phyloP scores from a whole-genome alignment of 2,113 vertebrate species.

The Mastomys coucha region DNA sequence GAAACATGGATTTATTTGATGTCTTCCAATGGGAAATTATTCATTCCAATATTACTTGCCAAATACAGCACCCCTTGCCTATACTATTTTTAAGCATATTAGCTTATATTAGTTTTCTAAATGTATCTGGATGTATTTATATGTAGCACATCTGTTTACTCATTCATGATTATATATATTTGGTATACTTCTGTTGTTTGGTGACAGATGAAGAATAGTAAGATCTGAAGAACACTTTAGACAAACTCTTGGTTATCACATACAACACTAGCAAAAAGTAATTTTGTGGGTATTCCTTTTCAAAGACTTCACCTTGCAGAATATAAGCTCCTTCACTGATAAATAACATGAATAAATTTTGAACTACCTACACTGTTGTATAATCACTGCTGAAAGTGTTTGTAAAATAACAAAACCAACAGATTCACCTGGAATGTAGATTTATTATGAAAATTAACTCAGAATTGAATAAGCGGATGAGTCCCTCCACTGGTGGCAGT shows the following conservation, averaged over 20 bases:
- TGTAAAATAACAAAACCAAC: conserved; percentile 29
- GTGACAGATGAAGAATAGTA: not conserved
- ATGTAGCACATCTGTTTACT: not conserved
- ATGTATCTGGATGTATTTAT: not conserved
- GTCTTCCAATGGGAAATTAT: not conserved
- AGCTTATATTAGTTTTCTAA: not conserved
- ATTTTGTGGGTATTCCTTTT: not conserved
- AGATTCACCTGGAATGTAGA: not conserved
- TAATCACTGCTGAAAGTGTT: not conserved
- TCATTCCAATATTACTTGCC: not conserved
- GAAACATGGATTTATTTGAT: not conserved
- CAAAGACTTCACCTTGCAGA: not conserved
- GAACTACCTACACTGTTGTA: not conserved
- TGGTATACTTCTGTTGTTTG: not conserved
- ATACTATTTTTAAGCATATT: not conserved
- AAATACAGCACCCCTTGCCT: not conserved
- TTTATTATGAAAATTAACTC: conserved; percentile 51
- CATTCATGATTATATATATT: not conserved
- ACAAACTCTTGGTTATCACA: not conserved
- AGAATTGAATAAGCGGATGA: not conserved
- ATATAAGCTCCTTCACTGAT: not conserved
- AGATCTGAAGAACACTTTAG: not conserved
- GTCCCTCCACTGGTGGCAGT: conserved; percentile 22
- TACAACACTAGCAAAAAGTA: not conserved
- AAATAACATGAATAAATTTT: not conserved